Percentiles rank a stretch among this genome's conserved stretches.
phyloP scores from a whole-genome alignment of 2,888 invertebrate species.

The Panopea generosa region DNA sequence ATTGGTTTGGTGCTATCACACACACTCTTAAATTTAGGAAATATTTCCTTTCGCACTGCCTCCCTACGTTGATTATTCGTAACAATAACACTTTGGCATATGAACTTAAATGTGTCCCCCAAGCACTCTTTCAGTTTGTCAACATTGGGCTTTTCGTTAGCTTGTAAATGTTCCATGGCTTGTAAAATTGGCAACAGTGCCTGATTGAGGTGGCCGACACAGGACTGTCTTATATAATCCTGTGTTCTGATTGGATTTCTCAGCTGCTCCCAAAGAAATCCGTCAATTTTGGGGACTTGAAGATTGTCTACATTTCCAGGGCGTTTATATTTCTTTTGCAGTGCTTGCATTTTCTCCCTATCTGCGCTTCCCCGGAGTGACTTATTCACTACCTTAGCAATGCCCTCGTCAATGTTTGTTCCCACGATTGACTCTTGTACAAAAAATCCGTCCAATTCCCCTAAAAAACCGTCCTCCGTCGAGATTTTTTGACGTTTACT shows the following conservation, averaged over 20 bases:
- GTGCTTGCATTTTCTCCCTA: slow-evolving; percentile 8
- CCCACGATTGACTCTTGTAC: slow-evolving; percentile 1
- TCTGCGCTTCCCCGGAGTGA: neutral
- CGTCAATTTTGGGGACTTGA: slow-evolving; percentile 9
- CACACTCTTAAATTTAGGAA: slow-evolving; percentile 15
- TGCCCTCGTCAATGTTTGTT: neutral
- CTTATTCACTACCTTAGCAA: slow-evolving; percentile 6
- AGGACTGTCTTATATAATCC: no score
- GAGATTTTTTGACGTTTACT: neutral
- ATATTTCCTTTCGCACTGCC: slow-evolving; percentile 5
- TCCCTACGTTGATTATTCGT: slow-evolving; percentile 11
- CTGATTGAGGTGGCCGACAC: no score
- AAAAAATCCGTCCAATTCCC: slow-evolving; percentile 17
- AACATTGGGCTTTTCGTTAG: no score
- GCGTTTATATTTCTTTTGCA: no score
- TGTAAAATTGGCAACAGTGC: no score
- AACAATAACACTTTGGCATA: neutral
- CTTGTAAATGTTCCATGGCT: no score
- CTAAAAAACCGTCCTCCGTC: neutral
- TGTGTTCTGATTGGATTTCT: no score
- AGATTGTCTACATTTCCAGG: no score
- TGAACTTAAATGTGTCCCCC: slow-evolving; percentile 22
- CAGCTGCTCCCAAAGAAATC: slow-evolving; percentile 5
- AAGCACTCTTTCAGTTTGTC: slow-evolving; percentile 2
- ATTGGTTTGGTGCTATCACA: no score